Evolutionary conservation across 2,797 vertebrate species (phyloP).

Genomic region (Cossypha niveicapilla): DNA sequence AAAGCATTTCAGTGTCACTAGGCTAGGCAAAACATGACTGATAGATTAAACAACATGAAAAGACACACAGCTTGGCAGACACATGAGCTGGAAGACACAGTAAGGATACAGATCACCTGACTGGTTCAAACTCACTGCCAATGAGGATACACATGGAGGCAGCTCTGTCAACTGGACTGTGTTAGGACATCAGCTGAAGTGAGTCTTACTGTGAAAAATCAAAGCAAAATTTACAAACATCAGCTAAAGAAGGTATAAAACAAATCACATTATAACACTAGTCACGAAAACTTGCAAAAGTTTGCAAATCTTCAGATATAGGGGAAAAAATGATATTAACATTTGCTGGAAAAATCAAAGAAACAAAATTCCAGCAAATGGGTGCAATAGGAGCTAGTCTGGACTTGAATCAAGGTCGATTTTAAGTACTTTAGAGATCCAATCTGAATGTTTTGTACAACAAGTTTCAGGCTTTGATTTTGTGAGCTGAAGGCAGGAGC

Average conservation of each 20-base stretch:
- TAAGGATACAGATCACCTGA: neutral
- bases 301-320: neutral
- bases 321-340: neutral
- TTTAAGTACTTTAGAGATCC: neutral
- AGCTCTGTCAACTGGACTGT: neutral
- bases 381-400: neutral
- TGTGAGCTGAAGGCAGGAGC: neutral
- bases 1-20: neutral
- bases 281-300: neutral
- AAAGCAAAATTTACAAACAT: neutral
- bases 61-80: neutral
- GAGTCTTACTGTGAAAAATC: neutral
- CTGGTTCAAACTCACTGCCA: neutral
- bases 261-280: neutral
- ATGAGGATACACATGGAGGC: neutral
- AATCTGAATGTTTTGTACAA: neutral
- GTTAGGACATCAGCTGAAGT: neutral
- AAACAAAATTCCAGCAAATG: neutral
- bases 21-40: neutral
- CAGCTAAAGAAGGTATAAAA: neutral
- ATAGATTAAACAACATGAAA: neutral
- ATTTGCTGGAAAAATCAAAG: neutral
- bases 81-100: neutral
- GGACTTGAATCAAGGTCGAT: neutral
- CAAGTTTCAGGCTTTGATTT: neutral